Evolutionary conservation across 2,113 vertebrate genomes (phyloP).

Genomic region (Clarias macrocephalus): DNA sequence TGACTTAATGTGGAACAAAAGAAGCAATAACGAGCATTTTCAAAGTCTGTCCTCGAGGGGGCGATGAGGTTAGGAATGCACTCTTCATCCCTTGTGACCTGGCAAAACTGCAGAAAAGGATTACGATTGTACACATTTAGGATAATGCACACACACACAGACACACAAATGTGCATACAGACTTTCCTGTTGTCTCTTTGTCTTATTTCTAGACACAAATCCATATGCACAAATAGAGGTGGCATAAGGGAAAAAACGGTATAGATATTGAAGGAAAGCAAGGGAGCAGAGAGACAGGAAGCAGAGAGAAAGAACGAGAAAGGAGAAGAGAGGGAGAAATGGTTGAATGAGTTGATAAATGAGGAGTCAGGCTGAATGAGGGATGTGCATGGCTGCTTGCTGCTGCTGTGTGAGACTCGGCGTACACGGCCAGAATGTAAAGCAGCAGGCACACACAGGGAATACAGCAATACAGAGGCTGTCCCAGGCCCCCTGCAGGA

Average conservation of each 20-base stretch:
- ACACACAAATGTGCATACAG: too few relatives aligned
- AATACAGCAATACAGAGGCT: slow-evolving; percentile 56
- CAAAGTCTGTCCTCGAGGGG: slow-evolving; percentile 52
- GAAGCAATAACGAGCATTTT: slow-evolving; percentile 35
- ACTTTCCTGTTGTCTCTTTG: background rate
- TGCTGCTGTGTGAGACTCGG: slow-evolving; percentile 66
- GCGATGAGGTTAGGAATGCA: slow-evolving; percentile 40
- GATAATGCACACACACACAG: background rate
- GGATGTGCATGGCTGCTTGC: slow-evolving; percentile 58
- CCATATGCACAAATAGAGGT: slow-evolving; percentile 28
- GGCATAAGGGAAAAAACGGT: background rate
- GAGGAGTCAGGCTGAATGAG: slow-evolving; percentile 55
- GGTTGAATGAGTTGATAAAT: slow-evolving; percentile 53
- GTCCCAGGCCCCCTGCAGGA: slow-evolving; percentile 61
- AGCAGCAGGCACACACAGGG: slow-evolving; percentile 62
- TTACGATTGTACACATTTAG: slow-evolving; percentile 29
- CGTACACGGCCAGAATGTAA: slow-evolving; percentile 75
- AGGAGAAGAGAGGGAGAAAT: slow-evolving; percentile 43
- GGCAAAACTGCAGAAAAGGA: slow-evolving; percentile 26
- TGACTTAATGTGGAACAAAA: slow-evolving; percentile 40
- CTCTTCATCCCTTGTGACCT: background rate
- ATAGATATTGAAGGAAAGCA: background rate
- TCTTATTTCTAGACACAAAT: slow-evolving; percentile 9
- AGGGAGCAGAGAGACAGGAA: background rate
- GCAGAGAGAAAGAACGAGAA: slow-evolving; percentile 4